These are phyloP conservation scores for Ageneiosus marmoratus DNA, from an alignment of 2,113 vertebrate genomes.

Conservation along the genomic window DNA sequence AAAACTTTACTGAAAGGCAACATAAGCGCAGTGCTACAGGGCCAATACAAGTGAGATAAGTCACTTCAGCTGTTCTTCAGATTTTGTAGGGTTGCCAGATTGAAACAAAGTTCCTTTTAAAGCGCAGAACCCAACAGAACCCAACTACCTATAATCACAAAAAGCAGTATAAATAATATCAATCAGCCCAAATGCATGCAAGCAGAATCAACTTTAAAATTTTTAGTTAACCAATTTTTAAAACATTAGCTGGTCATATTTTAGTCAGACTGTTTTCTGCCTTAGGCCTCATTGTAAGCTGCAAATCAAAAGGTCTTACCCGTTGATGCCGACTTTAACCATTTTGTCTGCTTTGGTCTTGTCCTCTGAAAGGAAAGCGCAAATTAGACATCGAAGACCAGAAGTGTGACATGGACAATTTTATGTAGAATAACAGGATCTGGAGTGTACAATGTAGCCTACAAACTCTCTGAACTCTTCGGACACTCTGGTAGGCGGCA, in stretches of 20 bases:
- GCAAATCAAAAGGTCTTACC: slow-evolving; percentile 63
- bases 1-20: not conserved
- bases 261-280: not conserved
- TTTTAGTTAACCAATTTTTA: no score
- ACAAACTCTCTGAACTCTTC: not conserved
- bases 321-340: slow-evolving; percentile 81
- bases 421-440: not conserved
- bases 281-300: not conserved
- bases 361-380: slow-evolving; percentile 66
- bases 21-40: not conserved
- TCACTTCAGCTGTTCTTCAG: not conserved
- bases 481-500: not conserved
- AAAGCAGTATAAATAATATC: not conserved
- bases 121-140: not conserved
- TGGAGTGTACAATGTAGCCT: not conserved
- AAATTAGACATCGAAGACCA: not conserved
- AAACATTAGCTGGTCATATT: not conserved
- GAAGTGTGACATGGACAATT: not conserved
- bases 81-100: not conserved
- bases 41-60: not conserved
- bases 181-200: not conserved
- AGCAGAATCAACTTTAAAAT: no score
- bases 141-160: not conserved
- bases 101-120: not conserved
- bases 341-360: slow-evolving; percentile 70